Evolutionary conservation across 2,797 vertebrate genomes (phyloP).

Genomic region (Bufotes viridis): DNA sequence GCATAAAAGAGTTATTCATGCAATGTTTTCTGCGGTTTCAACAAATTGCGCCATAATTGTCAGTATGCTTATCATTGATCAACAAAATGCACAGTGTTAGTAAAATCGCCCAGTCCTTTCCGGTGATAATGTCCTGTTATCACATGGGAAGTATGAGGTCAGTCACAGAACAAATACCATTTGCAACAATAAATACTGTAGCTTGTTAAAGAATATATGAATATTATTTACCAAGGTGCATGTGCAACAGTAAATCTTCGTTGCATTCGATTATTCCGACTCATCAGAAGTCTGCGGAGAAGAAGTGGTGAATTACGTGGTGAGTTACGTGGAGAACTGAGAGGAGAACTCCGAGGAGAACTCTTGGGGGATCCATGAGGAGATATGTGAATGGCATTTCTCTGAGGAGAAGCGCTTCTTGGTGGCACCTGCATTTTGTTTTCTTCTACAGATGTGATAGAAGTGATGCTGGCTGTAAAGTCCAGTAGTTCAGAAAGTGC

Average conservation of each 20-base stretch:
- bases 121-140: background rate
- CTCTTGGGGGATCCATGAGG: constrained; percentile 72
- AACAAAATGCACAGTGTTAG: background rate
- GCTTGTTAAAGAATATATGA: background rate
- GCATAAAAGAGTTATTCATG: background rate
- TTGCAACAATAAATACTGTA: background rate
- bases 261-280: constrained; percentile 85
- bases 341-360: constrained; percentile 68
- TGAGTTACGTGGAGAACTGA: constrained; percentile 76
- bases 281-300: constrained; percentile 86
- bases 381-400: constrained; percentile 67
- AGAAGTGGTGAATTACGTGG: constrained; percentile 83
- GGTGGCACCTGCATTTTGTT: constrained; percentile 50
- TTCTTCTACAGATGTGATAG: background rate
- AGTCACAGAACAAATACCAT: constrained; percentile 4
- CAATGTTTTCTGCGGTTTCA: background rate
- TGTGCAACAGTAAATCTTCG: constrained; percentile 80
- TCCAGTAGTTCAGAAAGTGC: background rate
- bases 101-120: background rate
- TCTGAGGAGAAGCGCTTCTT: constrained; percentile 36
- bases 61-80: background rate
- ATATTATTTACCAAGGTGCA: constrained; percentile 72
- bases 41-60: background rate
- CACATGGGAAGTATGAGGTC: background rate
- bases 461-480: background rate